Base-by-base conservation (phyloP, 30 jellyfish, hydroid and myxozoan genomes). In the Rhopilema esculentum region DNA sequence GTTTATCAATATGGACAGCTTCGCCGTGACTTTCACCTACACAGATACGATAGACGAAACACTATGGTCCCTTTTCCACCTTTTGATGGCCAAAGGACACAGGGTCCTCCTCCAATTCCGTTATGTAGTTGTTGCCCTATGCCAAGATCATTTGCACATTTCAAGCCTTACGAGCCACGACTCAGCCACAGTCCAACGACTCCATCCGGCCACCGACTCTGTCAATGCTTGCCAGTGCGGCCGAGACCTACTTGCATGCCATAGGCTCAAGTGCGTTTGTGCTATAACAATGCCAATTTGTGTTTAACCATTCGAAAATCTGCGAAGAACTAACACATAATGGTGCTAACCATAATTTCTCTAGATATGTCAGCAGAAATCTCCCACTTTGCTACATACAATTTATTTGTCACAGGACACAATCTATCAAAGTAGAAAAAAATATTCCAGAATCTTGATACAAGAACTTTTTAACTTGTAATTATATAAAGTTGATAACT, bases 81-180 rank as follows among this genome's bases (percentile, higher is more conserved):
- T 20, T 85, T 74, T 20, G 94, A 64, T 6, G 86, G 84, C 28
- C 81, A 61, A 7, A 23, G 80, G 21, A 49, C 77, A 25, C 94
- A 75, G 75, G 83, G 62, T 4, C 83, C 84, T 4, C 83, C 94
- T 7, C 50, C 77, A 0, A 26, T 85, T 24, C 83, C 88, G 20
- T 17, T 85, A 77, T 85, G 88, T 75, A 85, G 88, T 27, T 85
- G 94, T 29, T 85, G 88, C 49, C 89, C 94, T 20, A 48, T 74
- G 12, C 94, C 94, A 8, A 75, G 88, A 8, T 85, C 94, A 20
- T 53, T 75, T 52, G 68, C 78, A 15, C 88, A 73, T 25, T 62
- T 85, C 78, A 74, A 75, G 84, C 88, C 85, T 16, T 75, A 85
- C 63, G 94, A 85, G 51, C 88, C 94, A n/a, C 24, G 94, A 66